Base-by-base conservation (phyloP, 2,888 invertebrate genomes). In the Zygothrica quintamaculata region DNA sequence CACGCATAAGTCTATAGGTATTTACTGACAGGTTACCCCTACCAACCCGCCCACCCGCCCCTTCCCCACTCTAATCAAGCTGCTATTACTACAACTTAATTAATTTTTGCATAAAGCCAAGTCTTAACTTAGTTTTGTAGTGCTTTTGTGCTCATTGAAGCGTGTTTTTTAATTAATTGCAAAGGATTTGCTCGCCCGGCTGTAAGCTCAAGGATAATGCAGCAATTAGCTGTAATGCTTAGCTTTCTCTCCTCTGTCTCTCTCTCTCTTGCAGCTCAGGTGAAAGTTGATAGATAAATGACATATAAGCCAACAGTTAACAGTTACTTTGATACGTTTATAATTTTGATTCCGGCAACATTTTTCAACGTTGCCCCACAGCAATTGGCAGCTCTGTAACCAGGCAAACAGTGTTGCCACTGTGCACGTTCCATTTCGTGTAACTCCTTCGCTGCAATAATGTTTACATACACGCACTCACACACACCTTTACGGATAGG, bases 161-260 rank as follows among this genome's bases (percentile, higher is more conserved):
- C 61, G 50, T 69, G 55, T 53, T 39, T 44, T 59, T 58, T 61
- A 64, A 71, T 82, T 82, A 78, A 82, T 78, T 79, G 74, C 44
- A 12, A 8, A 29, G 62, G 66, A 66, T 82, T 74, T 67, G 11
- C 7, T 37, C 18, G n/a, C n/a, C n/a, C n/a, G n/a, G n/a, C 1
- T 13, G 29, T 29, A 50, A 71, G 51, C 39, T 36, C 4, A 34
- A n/a, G 74, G 67, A 60, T 82, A 74, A 78, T 62, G 61, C 47
- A 64, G 56, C 74, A 79, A 79, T 78, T 82, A 79, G 62, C 46
- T 33, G 34, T 43, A 60, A 47, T 18, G 8, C 16, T 43, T n/a
- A n/a, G n/a, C n/a, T n/a, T n/a, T n/a, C n/a, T n/a, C n/a, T n/a
- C n/a, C n/a, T n/a, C n/a, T n/a, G n/a, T n/a, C n/a, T n/a, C n/a